phyloP scores from a whole-genome alignment of 92 coral and sea anemone species.

The Bergia puertoricense region DNA sequence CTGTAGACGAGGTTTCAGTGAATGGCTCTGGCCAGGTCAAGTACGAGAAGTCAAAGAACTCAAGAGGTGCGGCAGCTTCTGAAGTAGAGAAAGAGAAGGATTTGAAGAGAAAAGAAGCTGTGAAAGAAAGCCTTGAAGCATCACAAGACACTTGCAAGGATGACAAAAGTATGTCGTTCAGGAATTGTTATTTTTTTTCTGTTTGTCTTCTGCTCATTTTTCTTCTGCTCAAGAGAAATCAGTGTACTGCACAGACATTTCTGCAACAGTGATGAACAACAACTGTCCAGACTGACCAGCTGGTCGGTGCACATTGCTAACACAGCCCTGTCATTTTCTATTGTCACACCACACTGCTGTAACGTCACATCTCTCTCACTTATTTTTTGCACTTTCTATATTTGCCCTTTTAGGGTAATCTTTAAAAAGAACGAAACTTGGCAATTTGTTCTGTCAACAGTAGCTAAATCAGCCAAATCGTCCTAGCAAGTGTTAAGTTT shows the following conservation, averaged over 20 bases:
- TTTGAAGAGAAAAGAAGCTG: constrained; percentile 23
- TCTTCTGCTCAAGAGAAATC: not conserved
- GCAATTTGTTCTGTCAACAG: not conserved
- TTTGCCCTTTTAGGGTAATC: too few relatives aligned
- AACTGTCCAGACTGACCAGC: too few relatives aligned
- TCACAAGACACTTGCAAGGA: constrained; percentile 9
- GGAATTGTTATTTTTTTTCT: not conserved
- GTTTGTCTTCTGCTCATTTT: not conserved
- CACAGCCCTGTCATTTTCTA: too few relatives aligned
- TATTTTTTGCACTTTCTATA: too few relatives aligned
- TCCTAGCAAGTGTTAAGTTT: not conserved
- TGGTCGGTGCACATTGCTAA: too few relatives aligned
- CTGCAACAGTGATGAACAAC: too few relatives aligned
- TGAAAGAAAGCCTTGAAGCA: constrained; percentile 26
- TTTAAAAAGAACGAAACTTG: too few relatives aligned
- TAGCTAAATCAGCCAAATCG: not conserved
- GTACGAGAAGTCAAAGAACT: not conserved
- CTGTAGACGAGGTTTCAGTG: not conserved
- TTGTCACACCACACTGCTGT: too few relatives aligned
- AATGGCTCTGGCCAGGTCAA: constrained; percentile 9
- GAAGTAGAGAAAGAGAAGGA: constrained; percentile 37
- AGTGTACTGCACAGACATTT: too few relatives aligned
- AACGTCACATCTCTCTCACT: too few relatives aligned
- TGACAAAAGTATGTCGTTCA: constrained; percentile 17
- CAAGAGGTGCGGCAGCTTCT: not conserved